Percentiles rank a stretch among this genome's conserved stretches.
Conservation (phyloP, 2,888 invertebrate species). For the Plagiodera versicolora region DNA sequence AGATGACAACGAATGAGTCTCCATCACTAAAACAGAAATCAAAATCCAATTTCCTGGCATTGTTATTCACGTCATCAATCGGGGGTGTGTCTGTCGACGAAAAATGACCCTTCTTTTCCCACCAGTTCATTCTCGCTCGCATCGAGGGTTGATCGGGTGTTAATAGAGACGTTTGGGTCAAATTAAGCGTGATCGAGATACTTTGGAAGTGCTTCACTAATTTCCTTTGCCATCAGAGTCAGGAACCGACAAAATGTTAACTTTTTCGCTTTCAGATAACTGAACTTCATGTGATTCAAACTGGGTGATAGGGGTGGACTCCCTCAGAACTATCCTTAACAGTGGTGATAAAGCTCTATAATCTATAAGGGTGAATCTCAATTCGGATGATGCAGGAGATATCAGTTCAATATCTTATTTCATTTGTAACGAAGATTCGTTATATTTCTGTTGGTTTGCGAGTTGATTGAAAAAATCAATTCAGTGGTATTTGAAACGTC, state of each 20-base stretch:
- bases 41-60: constrained; percentile 47
- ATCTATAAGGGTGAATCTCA: too few species aligned
- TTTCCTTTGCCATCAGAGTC: constrained; percentile 29
- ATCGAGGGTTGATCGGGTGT: constrained; percentile 40
- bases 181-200: constrained; percentile 50
- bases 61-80: constrained; percentile 20
- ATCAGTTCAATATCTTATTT: too few species aligned
- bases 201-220: constrained; percentile 33
- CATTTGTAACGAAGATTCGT: too few species aligned
- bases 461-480: too few species aligned
- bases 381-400: too few species aligned
- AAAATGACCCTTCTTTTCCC: constrained; percentile 27
- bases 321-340: too few species aligned
- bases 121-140: constrained; percentile 35
- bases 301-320: not conserved
- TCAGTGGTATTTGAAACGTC: too few species aligned
- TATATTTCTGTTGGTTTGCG: too few species aligned
- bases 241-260: constrained; percentile 33
- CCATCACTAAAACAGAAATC: constrained; percentile 36
- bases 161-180: constrained; percentile 51
- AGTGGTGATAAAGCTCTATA: too few species aligned
- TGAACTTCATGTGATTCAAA: constrained; percentile 15
- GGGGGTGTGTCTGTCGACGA: constrained; percentile 19
- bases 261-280: constrained; percentile 20
- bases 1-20: not conserved